Conservation (phyloP, 2,888 invertebrate species). For the Metacarcinus magister region DNA sequence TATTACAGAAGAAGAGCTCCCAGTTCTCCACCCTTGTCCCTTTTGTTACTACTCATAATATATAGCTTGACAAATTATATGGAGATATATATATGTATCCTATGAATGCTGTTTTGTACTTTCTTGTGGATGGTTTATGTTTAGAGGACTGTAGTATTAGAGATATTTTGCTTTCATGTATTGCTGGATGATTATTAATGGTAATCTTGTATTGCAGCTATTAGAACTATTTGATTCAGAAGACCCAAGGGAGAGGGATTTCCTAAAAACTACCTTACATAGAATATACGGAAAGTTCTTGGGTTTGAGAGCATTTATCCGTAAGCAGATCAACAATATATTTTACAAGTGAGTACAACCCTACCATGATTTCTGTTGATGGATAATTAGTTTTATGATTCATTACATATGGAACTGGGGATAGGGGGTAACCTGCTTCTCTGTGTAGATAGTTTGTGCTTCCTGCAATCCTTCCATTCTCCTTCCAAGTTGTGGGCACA, state of each 20-base stretch:
- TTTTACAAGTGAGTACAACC: slow-evolving; percentile 90
- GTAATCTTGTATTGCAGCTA: slow-evolving; percentile 87
- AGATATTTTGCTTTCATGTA: neutral
- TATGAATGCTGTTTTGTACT: no score
- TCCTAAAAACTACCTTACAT: slow-evolving; percentile 99
- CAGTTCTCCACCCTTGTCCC: no score
- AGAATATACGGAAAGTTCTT: slow-evolving; percentile 99
- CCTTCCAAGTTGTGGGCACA: no score
- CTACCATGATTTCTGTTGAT: neutral
- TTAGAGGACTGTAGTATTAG: neutral
- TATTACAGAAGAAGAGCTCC: no score
- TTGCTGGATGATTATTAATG: neutral
- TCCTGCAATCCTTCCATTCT: no score
- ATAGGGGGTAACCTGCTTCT: no score
- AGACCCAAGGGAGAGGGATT: slow-evolving; percentile 99
- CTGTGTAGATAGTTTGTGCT: no score
- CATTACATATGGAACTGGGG: no score
- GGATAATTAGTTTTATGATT: neutral
- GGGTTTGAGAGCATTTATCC: slow-evolving; percentile 98
- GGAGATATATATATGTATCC: no score
- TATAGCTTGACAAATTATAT: no score
- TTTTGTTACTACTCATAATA: no score
- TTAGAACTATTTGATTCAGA: slow-evolving; percentile 99
- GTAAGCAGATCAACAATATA: slow-evolving; percentile 99
- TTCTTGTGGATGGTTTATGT: no score